These are phyloP conservation scores for Lepidocyrtoides sp. DNA, from an alignment of 2,888 invertebrate species.

Conservation along the genomic window DNA sequence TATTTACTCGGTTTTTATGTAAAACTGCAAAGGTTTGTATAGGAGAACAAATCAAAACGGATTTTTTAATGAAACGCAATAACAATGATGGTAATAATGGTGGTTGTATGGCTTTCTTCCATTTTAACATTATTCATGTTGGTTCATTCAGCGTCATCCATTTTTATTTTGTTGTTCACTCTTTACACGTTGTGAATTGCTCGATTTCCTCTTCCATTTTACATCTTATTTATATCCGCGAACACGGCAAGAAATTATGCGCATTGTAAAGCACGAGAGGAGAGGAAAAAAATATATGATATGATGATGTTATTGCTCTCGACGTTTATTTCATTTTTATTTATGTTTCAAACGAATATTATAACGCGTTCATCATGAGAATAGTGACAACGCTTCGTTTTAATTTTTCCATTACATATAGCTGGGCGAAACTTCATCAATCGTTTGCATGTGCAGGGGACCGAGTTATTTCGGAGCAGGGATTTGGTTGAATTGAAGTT, in stretches of 20 bases:
- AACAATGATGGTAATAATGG: slow-evolving; percentile 49
- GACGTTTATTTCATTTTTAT: slow-evolving; percentile 49
- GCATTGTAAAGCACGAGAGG: background rate
- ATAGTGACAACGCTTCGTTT: no score
- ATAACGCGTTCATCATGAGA: slow-evolving; percentile 1
- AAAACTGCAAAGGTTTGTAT: background rate
- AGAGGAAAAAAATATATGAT: background rate
- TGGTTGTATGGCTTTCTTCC: background rate
- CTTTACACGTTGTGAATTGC: slow-evolving; percentile 23
- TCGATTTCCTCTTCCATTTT: slow-evolving; percentile 15
- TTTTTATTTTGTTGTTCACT: background rate
- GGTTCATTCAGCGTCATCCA: background rate
- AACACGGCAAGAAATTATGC: background rate
- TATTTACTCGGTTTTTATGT: background rate
- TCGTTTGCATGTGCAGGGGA: background rate
- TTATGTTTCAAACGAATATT: slow-evolving; percentile 8
- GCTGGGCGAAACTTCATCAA: no score
- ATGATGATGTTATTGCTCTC: slow-evolving; percentile 12
- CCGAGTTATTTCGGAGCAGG: no score
- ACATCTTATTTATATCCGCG: background rate
- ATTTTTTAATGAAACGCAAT: slow-evolving; percentile 19
- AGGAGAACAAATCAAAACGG: background rate
- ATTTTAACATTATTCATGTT: slow-evolving; percentile 11
- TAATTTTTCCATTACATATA: no score
- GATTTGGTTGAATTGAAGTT: background rate